Evolutionary conservation across 2,888 invertebrate species (phyloP), one percentile per base, ranked within the genome.

Genomic region (Muscina levida): DNA sequence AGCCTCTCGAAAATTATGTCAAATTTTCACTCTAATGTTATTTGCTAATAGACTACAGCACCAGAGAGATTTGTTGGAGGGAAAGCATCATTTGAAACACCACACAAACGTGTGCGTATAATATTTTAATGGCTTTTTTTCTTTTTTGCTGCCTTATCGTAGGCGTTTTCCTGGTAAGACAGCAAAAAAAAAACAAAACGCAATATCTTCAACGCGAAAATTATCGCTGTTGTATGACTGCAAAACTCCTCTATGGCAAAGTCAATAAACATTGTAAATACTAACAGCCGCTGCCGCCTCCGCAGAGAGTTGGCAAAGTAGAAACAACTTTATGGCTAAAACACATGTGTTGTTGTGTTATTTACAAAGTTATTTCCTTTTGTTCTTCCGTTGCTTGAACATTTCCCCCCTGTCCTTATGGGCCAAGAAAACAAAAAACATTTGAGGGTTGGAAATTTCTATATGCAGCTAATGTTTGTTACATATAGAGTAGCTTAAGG

Each of bases 141-240:
- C 4, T 57, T 66, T 67, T 65, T 56, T 1, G 13, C 4, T 31
- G 31, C 51, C n/a, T 77, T 31, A 48, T 46, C 15, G 78, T 73
- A 73, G 78, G 78, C 78, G 78, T 78, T 71, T 56, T 67, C 51
- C n/a, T 22, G 26, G 24, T 19, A 77, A 67, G n/a, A n/a, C n/a
- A n/a, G n/a, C n/a, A n/a, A n/a, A n/a, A n/a, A n/a, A n/a, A n/a
- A n/a, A n/a, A n/a, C n/a, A 72, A 39, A 68, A 62, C 39, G 68
- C 8, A n/a, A 56, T 53, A 70, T 65, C 44, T 59, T 68, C 37
- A 68, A 68, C 72, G 68, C 59, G 42, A 78, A 59, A 48, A 53
- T 46, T 62, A 13, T 26, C 56, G 15, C 39, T 15, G 62, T 2
- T 62, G 62, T 11, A 8, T 57, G 10, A n/a, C n/a, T 31, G 37